Conservation (phyloP, 2,888 invertebrate genomes). For the Chouioia cunea region DNA sequence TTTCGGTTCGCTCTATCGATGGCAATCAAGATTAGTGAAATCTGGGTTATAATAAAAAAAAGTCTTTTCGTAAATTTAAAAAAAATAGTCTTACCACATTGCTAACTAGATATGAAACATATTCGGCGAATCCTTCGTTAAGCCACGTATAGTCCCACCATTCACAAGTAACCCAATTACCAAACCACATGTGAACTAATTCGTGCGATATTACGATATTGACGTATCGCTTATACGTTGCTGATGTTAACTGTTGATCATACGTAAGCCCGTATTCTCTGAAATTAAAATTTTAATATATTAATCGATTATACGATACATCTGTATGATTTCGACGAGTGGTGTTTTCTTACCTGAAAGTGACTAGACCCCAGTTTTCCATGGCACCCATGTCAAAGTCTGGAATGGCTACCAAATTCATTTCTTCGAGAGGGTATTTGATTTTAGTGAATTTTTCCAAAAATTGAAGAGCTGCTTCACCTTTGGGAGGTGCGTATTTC, state of each 20-base stretch:
- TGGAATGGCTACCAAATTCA: slow-evolving; percentile 74
- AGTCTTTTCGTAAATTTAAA: not conserved
- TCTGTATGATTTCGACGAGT: slow-evolving; percentile 64
- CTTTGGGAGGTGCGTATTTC: slow-evolving; percentile 68
- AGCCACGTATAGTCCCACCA: slow-evolving; percentile 83
- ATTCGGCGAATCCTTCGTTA: slow-evolving; percentile 80
- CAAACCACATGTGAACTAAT: slow-evolving; percentile 83
- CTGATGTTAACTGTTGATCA: slow-evolving; percentile 48
- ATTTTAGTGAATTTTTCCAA: slow-evolving; percentile 83
- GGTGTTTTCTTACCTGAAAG: slow-evolving; percentile 69
- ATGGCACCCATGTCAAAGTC: slow-evolving; percentile 50
- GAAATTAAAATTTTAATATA: slow-evolving; percentile 24
- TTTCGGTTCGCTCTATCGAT: slow-evolving; percentile 63
- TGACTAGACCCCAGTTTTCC: slow-evolving; percentile 54
- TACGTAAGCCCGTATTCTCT: slow-evolving; percentile 61
- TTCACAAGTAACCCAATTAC: slow-evolving; percentile 77
- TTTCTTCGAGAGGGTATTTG: slow-evolving; percentile 80
- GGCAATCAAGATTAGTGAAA: not conserved
- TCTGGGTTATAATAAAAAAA: too few species aligned
- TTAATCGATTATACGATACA: not conserved
- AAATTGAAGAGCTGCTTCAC: slow-evolving; percentile 79
- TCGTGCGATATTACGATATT: slow-evolving; percentile 77
- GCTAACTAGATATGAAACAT: slow-evolving; percentile 66
- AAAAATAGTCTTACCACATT: slow-evolving; percentile 51
- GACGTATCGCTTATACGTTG: slow-evolving; percentile 68